Base-by-base conservation (phyloP, 2,888 invertebrate genomes). In the Bellardia bayeri region DNA sequence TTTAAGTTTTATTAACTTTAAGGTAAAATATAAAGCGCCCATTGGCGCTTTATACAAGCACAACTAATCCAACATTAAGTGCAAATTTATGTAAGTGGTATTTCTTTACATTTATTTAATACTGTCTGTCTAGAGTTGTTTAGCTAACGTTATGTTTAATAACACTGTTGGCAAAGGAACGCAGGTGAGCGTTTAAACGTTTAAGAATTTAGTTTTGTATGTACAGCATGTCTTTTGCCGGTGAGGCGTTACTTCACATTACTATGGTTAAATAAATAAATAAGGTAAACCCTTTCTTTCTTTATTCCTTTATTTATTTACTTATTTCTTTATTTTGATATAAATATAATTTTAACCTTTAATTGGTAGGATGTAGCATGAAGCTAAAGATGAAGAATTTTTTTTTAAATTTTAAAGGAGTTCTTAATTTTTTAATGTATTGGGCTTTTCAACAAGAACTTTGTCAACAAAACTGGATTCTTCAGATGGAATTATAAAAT, bases 61-160 rank as follows among this genome's bases (percentile, higher is more conserved):
- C 54, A 84, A 87, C 85, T 87, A 87, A 87, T 87, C 75, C 85
- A 82, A 85, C 74, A 85, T 87, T 87, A 87, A 87, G 87, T 87
- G 87, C 85, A 85, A 87, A 87, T 87, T 64, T 87, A 85, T 87
- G 82, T 85, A 85, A 82, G 75, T 79, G 69, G 51, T 80, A 71
- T 80, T 83, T 74, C 54, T 74, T 68, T 16, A n/a, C 61, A 14
- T 30, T 49, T 49, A 51, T 74, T 49, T 61, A 33, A 63, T 49
- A 37, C 64, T 74, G 71, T 56, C 64, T 74, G 71, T 56, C 42
- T 64, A 16, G 11, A 68, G 30, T 63, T 51, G 45, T 79, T 69
- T 4, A 61, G 23, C 68, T 16, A 61, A 69, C 45, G 16, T 58
- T 61, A 79, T 42, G 11, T 64, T 81, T 63, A 86, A 82, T 66